phyloP scores from a whole-genome alignment of 2,113 vertebrate genomes.

The Chunga burmeisteri region DNA sequence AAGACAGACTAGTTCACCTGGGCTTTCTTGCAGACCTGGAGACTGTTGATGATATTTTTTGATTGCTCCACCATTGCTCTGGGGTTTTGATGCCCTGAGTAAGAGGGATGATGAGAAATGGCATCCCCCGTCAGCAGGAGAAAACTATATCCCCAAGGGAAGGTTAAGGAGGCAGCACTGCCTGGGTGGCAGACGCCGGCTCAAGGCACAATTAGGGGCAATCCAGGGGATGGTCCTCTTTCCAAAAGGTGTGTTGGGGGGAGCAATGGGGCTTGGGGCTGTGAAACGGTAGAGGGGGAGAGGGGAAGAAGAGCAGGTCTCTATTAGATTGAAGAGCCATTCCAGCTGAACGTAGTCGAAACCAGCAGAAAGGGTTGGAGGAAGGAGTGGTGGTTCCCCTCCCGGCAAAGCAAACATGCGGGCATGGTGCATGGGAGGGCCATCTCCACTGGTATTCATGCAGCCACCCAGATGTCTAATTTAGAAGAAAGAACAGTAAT shows the following conservation, averaged over 20 bases:
- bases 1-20: neutral
- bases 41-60: neutral
- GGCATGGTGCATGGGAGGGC: neutral
- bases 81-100: neutral
- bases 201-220: neutral
- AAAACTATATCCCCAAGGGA: neutral
- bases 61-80: neutral
- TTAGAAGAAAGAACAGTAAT: neutral
- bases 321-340: neutral
- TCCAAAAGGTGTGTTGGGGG: accelerated
- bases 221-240: neutral
- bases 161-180: neutral
- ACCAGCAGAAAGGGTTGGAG: neutral
- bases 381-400: neutral
- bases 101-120: neutral
- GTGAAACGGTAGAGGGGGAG: neutral
- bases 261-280: neutral
- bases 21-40: neutral
- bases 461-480: neutral
- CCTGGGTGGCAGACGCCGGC: neutral
- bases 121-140: neutral
- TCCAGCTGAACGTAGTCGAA: accelerated
- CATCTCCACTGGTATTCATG: neutral
- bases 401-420: neutral
- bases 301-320: neutral